phyloP scores from a whole-genome alignment of 2,888 invertebrate genomes.

The Zelleria hepariella region DNA sequence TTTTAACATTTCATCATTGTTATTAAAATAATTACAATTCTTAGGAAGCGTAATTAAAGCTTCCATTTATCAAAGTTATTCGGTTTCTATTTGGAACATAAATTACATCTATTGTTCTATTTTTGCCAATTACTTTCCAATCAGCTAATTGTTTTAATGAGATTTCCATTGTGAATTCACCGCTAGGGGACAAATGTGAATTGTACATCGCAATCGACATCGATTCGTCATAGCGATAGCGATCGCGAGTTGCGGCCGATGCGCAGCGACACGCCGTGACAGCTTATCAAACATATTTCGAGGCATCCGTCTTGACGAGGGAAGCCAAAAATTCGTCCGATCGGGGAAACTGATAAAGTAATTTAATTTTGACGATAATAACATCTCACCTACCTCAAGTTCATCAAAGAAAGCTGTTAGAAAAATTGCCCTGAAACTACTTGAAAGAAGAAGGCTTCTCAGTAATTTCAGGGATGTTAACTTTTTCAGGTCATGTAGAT shows the following conservation, averaged over 20 bases:
- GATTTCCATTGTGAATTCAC: background rate
- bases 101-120: background rate
- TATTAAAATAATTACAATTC: background rate
- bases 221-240: slow-evolving; percentile 5
- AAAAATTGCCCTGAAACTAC: background rate
- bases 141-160: no score
- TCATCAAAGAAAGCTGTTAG: background rate
- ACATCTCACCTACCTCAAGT: no score
- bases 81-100: background rate
- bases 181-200: background rate
- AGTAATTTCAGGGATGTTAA: no score
- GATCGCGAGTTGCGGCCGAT: background rate
- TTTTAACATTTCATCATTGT: background rate
- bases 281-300: background rate
- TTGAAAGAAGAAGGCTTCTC: no score
- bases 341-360: background rate
- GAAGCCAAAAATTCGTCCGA: slow-evolving; percentile 1
- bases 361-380: background rate
- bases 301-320: background rate
- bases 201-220: background rate
- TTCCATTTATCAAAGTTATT: background rate
- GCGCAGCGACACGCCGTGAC: background rate
- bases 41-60: background rate
- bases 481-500: no score
- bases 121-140: background rate